Evolutionary conservation across 2,888 invertebrate species (phyloP).

Genomic region (Capitulum mitella): DNA sequence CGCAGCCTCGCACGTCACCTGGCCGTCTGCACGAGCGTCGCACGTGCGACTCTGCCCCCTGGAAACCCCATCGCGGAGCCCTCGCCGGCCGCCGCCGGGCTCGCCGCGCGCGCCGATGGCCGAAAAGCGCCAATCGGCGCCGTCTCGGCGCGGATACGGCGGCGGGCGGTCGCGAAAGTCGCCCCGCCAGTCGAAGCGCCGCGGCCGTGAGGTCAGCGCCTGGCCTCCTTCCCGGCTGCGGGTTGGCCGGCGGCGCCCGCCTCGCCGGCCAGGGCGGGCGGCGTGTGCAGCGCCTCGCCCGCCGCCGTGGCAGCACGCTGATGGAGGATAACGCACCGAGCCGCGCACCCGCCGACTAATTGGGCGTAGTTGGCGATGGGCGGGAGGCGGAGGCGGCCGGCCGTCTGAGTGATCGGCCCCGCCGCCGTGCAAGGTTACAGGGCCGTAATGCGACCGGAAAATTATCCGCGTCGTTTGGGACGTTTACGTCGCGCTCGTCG

Average conservation of each 20-base stretch:
- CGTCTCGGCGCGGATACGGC: background rate
- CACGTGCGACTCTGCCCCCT: background rate
- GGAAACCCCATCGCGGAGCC: background rate
- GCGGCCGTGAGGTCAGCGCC: background rate
- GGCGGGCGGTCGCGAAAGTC: background rate
- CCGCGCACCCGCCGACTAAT: background rate
- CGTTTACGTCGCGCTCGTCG: background rate
- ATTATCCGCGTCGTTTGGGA: background rate
- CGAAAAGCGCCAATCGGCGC: background rate
- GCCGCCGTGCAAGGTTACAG: background rate
- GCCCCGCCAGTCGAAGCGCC: background rate
- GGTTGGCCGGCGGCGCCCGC: background rate
- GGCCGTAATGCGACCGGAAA: background rate
- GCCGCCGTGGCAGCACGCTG: background rate
- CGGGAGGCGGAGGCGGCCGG: background rate
- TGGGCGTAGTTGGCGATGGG: background rate
- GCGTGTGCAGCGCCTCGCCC: background rate
- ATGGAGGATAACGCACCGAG: background rate
- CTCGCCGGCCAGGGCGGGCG: background rate
- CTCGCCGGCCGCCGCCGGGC: background rate
- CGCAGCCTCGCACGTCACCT: background rate
- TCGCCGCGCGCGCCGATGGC: background rate
- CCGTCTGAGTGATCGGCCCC: background rate
- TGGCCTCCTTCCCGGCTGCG: background rate
- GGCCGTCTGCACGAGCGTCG: no score